Evolutionary conservation across 2,888 invertebrate species (phyloP).

Genomic region (Hydrotaea cyrtoneurina): DNA sequence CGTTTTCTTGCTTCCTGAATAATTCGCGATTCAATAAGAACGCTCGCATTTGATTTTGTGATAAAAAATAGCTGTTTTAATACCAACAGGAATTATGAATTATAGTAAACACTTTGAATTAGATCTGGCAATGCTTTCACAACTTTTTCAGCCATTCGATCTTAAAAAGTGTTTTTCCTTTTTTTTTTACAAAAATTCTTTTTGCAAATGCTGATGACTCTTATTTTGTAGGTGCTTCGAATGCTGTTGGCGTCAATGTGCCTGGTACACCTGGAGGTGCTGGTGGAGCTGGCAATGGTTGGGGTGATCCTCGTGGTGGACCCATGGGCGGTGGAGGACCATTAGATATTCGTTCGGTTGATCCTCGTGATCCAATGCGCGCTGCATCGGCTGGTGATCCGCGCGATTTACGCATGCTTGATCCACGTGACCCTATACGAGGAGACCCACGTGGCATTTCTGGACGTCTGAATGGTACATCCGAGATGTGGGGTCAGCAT

Average conservation of each 20-base stretch:
- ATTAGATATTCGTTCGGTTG: constrained; percentile 82
- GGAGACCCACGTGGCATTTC: constrained; percentile 90
- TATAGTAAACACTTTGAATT: no score
- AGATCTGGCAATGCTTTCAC: no score
- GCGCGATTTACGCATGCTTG: constrained; percentile 81
- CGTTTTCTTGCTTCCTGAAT: no score
- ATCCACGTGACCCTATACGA: constrained; percentile 82
- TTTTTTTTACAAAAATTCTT: no score
- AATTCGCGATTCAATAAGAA: no score
- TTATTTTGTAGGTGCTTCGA: constrained; percentile 68
- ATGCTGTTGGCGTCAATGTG: constrained; percentile 69
- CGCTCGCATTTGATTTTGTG: no score
- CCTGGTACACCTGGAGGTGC: constrained; percentile 68
- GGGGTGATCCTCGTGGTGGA: constrained; percentile 83
- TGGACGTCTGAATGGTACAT: constrained; percentile 89
- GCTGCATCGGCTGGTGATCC: constrained; percentile 78
- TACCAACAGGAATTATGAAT: no score
- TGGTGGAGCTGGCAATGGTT: constrained; percentile 81
- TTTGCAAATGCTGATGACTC: neutral
- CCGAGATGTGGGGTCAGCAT: constrained; percentile 90
- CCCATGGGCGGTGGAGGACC: constrained; percentile 73
- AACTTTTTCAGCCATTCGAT: no score
- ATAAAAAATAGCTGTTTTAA: no score
- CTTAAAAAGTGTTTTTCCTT: no score
- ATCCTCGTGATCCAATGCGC: constrained; percentile 81